phyloP scores from a whole-genome alignment of 2,113 vertebrate species.

The Nesogale talazaci region DNA sequence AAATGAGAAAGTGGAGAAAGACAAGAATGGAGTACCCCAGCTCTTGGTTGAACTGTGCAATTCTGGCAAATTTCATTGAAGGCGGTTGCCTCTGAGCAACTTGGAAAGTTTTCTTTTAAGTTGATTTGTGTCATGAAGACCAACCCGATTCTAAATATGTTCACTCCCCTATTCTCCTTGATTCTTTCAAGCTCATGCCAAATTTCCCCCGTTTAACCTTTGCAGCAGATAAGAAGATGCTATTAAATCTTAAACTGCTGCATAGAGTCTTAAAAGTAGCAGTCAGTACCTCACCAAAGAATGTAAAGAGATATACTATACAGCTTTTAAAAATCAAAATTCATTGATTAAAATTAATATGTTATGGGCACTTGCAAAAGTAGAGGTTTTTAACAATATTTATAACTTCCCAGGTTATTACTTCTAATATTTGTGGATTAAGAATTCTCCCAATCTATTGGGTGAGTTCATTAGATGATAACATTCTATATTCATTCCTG shows the following conservation, averaged over 20 bases:
- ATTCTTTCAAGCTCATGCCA: slow-evolving; percentile 74
- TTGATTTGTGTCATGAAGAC: slow-evolving; percentile 71
- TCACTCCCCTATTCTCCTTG: slow-evolving; percentile 59
- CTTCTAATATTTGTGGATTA: slow-evolving; percentile 4
- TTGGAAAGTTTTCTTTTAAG: slow-evolving; percentile 67
- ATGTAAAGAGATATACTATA: slow-evolving; percentile 69
- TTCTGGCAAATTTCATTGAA: slow-evolving; percentile 11
- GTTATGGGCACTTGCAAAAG: slow-evolving; percentile 72
- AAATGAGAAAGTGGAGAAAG: not conserved
- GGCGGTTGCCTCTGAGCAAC: slow-evolving; percentile 7
- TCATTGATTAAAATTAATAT: slow-evolving; percentile 35
- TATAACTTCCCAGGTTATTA: slow-evolving; percentile 31
- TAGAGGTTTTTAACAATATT: slow-evolving; percentile 48
- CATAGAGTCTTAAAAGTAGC: slow-evolving; percentile 81
- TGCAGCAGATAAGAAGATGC: slow-evolving; percentile 83
- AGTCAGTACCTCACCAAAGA: slow-evolving; percentile 81
- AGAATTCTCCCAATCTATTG: not conserved
- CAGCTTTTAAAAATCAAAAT: not conserved
- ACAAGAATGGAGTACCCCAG: not conserved
- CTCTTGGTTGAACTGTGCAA: not conserved
- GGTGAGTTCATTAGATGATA: slow-evolving; percentile 29
- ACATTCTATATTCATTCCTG: not conserved
- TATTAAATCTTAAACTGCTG: slow-evolving; percentile 83
- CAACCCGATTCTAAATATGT: slow-evolving; percentile 74
- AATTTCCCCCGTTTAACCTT: slow-evolving; percentile 78